Conservation (phyloP, 2,113 vertebrate species). For the Anguilla japonica region DNA sequence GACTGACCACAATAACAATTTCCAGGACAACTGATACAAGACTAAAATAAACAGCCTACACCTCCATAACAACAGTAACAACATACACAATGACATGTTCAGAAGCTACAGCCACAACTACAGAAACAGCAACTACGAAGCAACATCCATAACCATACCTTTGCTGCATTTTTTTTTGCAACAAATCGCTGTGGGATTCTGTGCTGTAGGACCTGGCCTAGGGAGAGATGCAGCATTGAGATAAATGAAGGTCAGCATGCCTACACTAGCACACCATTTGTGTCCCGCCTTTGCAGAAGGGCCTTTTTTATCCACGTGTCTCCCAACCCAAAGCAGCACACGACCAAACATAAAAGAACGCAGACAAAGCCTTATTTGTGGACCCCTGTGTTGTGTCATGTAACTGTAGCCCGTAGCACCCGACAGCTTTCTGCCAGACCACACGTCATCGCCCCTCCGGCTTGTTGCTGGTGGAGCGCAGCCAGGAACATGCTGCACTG, state of each 20-base stretch:
- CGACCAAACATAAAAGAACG: background rate
- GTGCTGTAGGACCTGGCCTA: background rate
- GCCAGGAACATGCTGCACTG: constrained; percentile 1
- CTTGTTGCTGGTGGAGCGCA: background rate
- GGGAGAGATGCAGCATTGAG: background rate
- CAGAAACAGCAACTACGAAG: background rate
- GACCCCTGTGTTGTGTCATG: constrained; percentile 6
- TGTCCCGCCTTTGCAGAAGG: background rate
- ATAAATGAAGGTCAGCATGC: background rate
- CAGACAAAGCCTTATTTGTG: constrained; percentile 10
- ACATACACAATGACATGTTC: background rate
- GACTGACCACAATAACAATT: background rate
- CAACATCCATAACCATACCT: background rate
- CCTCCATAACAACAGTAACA: background rate
- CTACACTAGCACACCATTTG: background rate
- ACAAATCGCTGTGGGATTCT: background rate
- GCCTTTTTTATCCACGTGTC: background rate
- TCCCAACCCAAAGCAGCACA: background rate
- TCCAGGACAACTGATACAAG: background rate
- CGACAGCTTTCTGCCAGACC: constrained; percentile 5
- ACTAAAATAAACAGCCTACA: background rate
- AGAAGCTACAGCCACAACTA: background rate
- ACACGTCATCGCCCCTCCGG: constrained; percentile 21
- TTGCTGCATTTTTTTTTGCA: background rate
- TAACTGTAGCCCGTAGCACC: constrained; percentile 15